Percentiles rank a stretch among this genome's conserved stretches.
phyloP scores from a whole-genome alignment of 2,888 invertebrate species.

The Phyllotreta cruciferae region DNA sequence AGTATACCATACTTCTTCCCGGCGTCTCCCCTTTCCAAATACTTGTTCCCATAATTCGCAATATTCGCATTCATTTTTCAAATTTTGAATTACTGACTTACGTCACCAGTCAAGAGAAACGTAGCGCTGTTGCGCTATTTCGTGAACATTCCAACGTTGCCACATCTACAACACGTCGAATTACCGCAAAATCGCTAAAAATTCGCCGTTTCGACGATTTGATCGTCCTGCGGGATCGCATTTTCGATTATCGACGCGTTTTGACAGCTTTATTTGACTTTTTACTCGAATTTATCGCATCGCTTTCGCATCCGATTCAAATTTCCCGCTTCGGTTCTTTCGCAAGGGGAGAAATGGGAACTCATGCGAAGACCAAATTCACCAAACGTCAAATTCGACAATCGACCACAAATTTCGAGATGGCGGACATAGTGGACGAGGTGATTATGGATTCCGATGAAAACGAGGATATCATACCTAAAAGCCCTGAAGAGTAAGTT shows the following conservation, averaged over 20 bases:
- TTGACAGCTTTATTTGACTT: too few species aligned
- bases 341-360: too few species aligned
- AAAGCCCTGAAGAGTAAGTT: slow-evolving; percentile 59
- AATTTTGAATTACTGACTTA: not conserved
- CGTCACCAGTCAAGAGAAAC: too few species aligned
- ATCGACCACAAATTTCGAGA: slow-evolving; percentile 38
- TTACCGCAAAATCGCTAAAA: too few species aligned
- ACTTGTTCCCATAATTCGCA: slow-evolving; percentile 5
- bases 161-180: too few species aligned
- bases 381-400: slow-evolving; percentile 18
- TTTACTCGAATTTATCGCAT: too few species aligned
- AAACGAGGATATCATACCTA: slow-evolving; percentile 55
- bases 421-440: slow-evolving; percentile 57
- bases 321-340: not conserved
- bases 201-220: too few species aligned
- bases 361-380: not conserved
- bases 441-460: slow-evolving; percentile 55
- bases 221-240: too few species aligned
- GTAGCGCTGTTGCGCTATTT: too few species aligned
- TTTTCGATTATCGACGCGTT: too few species aligned
- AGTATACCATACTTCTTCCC: slow-evolving; percentile 31
- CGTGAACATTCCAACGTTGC: too few species aligned
- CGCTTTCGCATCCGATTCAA: not conserved
- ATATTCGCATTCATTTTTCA: not conserved
- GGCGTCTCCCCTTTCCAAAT: slow-evolving; percentile 24